These are phyloP conservation scores for Diplodus puntazzo DNA, from an alignment of 2,797 vertebrate species.

Conservation along the genomic window DNA sequence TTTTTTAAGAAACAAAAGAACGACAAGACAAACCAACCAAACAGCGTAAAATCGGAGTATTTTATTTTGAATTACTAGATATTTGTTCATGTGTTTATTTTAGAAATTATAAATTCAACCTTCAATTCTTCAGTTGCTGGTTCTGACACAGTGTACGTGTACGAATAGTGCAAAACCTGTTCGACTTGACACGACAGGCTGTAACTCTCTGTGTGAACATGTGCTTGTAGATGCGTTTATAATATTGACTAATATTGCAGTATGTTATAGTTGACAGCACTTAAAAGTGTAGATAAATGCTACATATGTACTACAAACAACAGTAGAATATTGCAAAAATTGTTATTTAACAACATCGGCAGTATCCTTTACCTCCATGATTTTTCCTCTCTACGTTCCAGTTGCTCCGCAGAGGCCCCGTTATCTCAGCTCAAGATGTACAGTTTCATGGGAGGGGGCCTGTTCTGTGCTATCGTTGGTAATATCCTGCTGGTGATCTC, in stretches of 20 bases:
- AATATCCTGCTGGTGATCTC: conserved; percentile 92
- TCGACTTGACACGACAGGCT: not conserved
- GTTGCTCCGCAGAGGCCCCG: conserved; percentile 64
- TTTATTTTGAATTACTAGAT: not conserved
- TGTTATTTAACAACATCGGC: not conserved
- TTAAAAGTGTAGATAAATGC: too few species aligned
- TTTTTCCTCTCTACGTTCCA: conserved; percentile 15
- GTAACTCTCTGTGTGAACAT: not conserved
- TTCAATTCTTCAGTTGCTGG: not conserved
- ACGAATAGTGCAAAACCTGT: not conserved
- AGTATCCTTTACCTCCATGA: not conserved
- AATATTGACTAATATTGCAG: too few species aligned
- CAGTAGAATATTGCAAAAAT: too few species aligned
- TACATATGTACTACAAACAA: too few species aligned
- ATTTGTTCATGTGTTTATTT: not conserved
- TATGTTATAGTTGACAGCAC: too few species aligned
- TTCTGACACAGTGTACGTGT: not conserved
- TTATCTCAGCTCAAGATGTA: conserved; percentile 87
- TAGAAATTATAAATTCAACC: not conserved
- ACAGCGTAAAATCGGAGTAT: too few species aligned
- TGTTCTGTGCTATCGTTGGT: conserved; percentile 92
- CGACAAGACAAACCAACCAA: too few species aligned
- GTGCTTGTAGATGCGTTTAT: not conserved
- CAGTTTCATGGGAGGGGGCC: conserved; percentile 93
- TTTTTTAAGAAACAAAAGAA: too few species aligned